These are phyloP conservation scores for Perithous albicinctus DNA, from an alignment of 2,888 invertebrate genomes.

Conservation along the genomic window DNA sequence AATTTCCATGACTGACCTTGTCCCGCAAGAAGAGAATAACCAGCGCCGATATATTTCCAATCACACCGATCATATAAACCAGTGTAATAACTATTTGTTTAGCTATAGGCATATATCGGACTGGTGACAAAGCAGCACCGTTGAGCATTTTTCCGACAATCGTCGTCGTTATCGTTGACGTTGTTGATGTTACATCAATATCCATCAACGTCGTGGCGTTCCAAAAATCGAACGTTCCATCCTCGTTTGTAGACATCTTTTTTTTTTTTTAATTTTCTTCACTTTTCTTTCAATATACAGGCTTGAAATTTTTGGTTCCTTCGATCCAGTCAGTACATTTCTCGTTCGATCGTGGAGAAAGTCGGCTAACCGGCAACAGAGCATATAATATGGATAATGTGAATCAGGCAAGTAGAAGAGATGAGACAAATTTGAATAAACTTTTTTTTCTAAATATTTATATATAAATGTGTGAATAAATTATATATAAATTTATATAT, in stretches of 20 bases:
- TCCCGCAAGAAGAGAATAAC: conserved; percentile 90
- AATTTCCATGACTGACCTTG: conserved; percentile 83
- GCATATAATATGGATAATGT: too few species aligned
- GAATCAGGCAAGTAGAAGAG: too few species aligned
- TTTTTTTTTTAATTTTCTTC: background rate
- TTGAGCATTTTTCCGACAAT: conserved; percentile 37
- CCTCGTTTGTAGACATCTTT: conserved; percentile 50
- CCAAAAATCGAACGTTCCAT: conserved; percentile 59
- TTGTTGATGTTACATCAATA: conserved; percentile 60
- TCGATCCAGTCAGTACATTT: conserved; percentile 5
- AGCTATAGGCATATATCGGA: conserved; percentile 75
- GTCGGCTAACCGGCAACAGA: background rate
- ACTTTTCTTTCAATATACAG: too few species aligned
- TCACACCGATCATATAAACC: conserved; percentile 89
- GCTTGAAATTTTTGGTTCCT: too few species aligned
- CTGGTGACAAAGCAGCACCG: conserved; percentile 44
- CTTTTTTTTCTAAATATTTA: too few species aligned
- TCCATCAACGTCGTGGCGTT: conserved; percentile 68
- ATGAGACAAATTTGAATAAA: too few species aligned
- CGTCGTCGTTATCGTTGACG: conserved; percentile 59
- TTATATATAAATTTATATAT: too few species aligned
- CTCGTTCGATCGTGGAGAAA: background rate
- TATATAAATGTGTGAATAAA: too few species aligned
- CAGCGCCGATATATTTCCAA: conserved; percentile 92
- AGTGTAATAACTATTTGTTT: conserved; percentile 85